Evolutionary conservation across 2,888 invertebrate species (phyloP), one percentile per base, ranked within the genome.

Genomic region (Papilio demoleus): DNA sequence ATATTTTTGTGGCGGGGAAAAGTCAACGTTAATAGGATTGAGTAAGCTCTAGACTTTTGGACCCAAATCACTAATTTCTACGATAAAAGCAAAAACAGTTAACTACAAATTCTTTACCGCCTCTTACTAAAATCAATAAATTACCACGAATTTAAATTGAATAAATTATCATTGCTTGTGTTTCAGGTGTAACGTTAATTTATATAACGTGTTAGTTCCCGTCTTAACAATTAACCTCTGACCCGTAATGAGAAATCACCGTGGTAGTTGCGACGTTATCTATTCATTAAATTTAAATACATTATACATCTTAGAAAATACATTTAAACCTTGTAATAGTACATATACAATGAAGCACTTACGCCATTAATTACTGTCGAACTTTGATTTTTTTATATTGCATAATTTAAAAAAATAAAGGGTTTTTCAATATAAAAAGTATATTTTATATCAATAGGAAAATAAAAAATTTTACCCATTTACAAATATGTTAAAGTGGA

Each of bases 401-500:
- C 31, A 31, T 31, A 31, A 31, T 31, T 31, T 31, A 31, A 3
- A 31, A 31, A 31, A 31, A 31, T 31, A 31, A 3, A 31, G 6
- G 6, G 31, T 31, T 31, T 31, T 31, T 6, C 31, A 4, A 3
- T n/a, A n/a, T n/a, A n/a, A n/a, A n/a, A n/a, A n/a, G n/a, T n/a
- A n/a, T n/a, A n/a, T n/a, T n/a, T n/a, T n/a, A n/a, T n/a, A n/a
- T n/a, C n/a, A n/a, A 31, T 31, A 31, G 31, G 31, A 4, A 9
- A 47, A 22, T 70, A 77, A 74, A 73, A 67, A 69, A 69, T 42
- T 31, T 61, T 40, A 9, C 14, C 31, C 62, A 62, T 61, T 19
- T 38, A 60, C 5, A 2, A 71, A 73, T 74, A 73, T 73, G 73
- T 73, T 75, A 74, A 71, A 72, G 70, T 81, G 83, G 83, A 86